Evolutionary conservation across 2,113 vertebrate genomes (phyloP).

Genomic region (Tachycineta bicolor): DNA sequence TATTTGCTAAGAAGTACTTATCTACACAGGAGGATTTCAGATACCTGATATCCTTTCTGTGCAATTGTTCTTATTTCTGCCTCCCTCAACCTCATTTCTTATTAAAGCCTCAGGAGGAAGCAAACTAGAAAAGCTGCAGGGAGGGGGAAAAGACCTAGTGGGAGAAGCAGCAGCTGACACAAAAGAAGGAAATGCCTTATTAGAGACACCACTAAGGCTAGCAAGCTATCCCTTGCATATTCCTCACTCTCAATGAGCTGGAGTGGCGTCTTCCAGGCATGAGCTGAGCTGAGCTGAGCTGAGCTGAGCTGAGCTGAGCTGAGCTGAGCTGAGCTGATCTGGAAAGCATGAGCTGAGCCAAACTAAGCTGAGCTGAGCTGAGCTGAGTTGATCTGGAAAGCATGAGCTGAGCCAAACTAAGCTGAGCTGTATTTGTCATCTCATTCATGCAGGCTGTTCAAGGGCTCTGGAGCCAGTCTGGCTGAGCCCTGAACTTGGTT

Average conservation of each 20-base stretch:
- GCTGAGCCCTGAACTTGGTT: background rate
- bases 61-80: background rate
- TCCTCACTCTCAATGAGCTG: background rate
- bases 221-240: background rate
- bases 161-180: background rate
- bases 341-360: background rate
- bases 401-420: background rate
- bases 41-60: background rate
- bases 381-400: background rate
- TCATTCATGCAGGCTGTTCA: background rate
- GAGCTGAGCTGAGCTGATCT: background rate
- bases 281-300: background rate
- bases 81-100: background rate
- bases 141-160: accelerated
- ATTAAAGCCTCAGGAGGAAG: background rate
- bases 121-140: background rate
- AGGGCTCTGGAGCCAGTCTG: background rate
- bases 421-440: background rate
- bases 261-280: background rate
- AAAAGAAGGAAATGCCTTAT: background rate
- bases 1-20: background rate
- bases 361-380: background rate
- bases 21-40: background rate
- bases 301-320: background rate
- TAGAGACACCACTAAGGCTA: background rate